Evolutionary conservation across 2,113 vertebrate genomes (phyloP).

Genomic region (Callopanchax toddi): DNA sequence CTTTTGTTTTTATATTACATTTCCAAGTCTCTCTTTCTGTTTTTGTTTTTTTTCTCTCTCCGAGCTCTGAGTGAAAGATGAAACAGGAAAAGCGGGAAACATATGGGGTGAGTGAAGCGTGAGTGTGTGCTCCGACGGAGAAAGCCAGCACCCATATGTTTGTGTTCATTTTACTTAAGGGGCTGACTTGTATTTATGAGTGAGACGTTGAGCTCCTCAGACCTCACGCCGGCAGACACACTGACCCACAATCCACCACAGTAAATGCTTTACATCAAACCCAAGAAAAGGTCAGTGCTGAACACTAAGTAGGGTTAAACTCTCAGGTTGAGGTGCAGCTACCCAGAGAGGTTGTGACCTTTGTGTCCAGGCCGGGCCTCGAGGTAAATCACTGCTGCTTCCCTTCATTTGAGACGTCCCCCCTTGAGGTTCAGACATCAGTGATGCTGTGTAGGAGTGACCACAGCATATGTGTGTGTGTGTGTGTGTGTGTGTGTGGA

Average conservation of each 20-base stretch:
- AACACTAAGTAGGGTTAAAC: constrained; percentile 66
- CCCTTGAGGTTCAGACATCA: constrained; percentile 48
- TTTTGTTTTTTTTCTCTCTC: neutral
- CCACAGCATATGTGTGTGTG: constrained; percentile 15
- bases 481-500: constrained; percentile 28
- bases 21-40: constrained; percentile 52
- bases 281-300: constrained; percentile 66
- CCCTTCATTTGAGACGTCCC: constrained; percentile 17
- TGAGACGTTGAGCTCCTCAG: constrained; percentile 21
- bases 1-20: constrained; percentile 77
- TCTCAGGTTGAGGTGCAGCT: constrained; percentile 65
- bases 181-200: constrained; percentile 3
- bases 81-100: constrained; percentile 59
- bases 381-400: constrained; percentile 39
- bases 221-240: constrained; percentile 11
- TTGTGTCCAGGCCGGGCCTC: constrained; percentile 42
- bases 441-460: constrained; percentile 43
- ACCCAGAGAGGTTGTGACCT: constrained; percentile 65
- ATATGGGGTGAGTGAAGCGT: constrained; percentile 56
- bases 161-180: constrained; percentile 13
- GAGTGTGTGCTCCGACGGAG: constrained; percentile 13
- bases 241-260: constrained; percentile 38
- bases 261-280: constrained; percentile 61
- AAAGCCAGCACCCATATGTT: constrained; percentile 6
- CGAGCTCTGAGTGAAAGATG: constrained; percentile 58